Conservation (phyloP, 1,140 invertebrate species). For the Ectropis grisescens region DNA sequence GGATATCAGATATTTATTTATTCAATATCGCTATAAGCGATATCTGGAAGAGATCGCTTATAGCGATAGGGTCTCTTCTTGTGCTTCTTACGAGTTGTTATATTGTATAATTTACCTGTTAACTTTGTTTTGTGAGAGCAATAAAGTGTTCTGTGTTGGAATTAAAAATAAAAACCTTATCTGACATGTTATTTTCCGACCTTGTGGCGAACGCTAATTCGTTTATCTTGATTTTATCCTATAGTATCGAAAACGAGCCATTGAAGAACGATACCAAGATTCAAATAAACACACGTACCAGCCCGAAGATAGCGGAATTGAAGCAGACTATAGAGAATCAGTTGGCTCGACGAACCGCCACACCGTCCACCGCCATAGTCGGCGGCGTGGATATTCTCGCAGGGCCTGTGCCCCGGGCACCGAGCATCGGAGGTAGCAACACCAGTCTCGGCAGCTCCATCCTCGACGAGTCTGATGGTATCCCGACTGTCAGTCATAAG, state of each 20-base stretch:
- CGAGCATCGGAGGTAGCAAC: slow-evolving; percentile 50
- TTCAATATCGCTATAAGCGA: too few relatives aligned
- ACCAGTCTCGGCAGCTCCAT: slow-evolving; percentile 61
- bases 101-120: too few relatives aligned
- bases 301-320: slow-evolving; percentile 59
- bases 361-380: slow-evolving; percentile 33
- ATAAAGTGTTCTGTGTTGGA: too few relatives aligned
- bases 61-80: too few relatives aligned
- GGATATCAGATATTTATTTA: too few relatives aligned
- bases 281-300: slow-evolving; percentile 28
- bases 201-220: too few relatives aligned
- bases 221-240: too few relatives aligned
- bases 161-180: too few relatives aligned
- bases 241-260: slow-evolving; percentile 48
- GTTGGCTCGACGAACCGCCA: slow-evolving; percentile 43
- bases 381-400: slow-evolving; percentile 40
- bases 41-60: too few relatives aligned
- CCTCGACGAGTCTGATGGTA: slow-evolving; percentile 47
- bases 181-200: too few relatives aligned
- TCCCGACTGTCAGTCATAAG: slow-evolving; percentile 24
- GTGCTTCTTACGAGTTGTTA: too few relatives aligned
- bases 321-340: slow-evolving; percentile 55
- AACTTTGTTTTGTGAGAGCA: too few relatives aligned
- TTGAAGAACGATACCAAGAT: slow-evolving; percentile 27
- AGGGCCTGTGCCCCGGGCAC: slow-evolving; percentile 20